These are phyloP conservation scores for Drosophila meridiana DNA, from an alignment of 2,888 invertebrate genomes.

Conservation along the genomic window DNA sequence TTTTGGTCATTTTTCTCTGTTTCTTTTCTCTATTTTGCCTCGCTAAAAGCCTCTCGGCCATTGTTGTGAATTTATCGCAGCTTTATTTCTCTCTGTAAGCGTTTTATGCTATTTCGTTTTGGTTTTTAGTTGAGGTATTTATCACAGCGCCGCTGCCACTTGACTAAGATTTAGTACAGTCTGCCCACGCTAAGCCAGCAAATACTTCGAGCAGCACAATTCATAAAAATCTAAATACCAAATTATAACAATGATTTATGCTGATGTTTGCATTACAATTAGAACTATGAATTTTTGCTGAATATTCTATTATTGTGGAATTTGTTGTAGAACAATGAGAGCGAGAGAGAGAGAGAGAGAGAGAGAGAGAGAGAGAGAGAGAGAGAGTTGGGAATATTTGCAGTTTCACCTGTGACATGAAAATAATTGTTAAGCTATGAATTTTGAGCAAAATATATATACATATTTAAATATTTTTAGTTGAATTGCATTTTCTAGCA, in stretches of 20 bases:
- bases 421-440: neutral
- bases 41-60: slow-evolving; percentile 30
- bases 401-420: neutral
- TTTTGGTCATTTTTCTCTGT: slow-evolving; percentile 24
- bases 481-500: neutral
- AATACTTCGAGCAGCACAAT: slow-evolving; percentile 1
- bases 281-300: slow-evolving; percentile 3
- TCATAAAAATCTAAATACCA: slow-evolving; percentile 2
- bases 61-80: slow-evolving; percentile 70
- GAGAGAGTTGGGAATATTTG: neutral
- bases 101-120: slow-evolving; percentile 52
- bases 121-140: slow-evolving; percentile 48
- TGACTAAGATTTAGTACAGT: slow-evolving; percentile 45
- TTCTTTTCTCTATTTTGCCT: neutral
- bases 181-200: slow-evolving; percentile 22
- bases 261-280: slow-evolving; percentile 30
- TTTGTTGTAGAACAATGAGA: neutral
- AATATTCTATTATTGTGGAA: neutral
- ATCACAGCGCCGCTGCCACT: slow-evolving; percentile 39
- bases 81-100: slow-evolving; percentile 68
- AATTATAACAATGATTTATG: slow-evolving; percentile 23
- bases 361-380: neutral
- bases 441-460: neutral
- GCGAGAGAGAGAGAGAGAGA: neutral
- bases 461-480: neutral